Conservation (phyloP, 1,140 invertebrate genomes). For the Papilio glaucus region DNA sequence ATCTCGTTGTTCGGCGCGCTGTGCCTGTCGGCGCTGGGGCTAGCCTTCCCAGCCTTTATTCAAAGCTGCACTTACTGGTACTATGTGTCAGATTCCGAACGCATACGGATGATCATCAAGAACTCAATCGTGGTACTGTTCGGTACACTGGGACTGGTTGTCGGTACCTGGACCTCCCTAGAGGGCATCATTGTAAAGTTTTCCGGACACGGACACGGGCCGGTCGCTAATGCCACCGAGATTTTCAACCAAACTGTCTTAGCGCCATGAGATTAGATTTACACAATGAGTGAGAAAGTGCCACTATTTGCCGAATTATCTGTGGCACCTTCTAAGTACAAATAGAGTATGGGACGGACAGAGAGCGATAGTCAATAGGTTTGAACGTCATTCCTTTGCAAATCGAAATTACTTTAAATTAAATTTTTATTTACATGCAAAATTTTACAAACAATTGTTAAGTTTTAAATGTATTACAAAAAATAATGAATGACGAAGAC, state of each 20-base stretch:
- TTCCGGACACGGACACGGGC: slow-evolving; percentile 46
- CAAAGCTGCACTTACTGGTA: slow-evolving; percentile 87
- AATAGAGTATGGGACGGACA: slow-evolving; percentile 26
- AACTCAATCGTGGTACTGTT: slow-evolving; percentile 89
- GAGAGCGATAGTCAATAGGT: not conserved
- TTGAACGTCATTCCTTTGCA: not conserved
- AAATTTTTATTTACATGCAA: not conserved
- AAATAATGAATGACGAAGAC: not conserved
- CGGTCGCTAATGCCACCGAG: slow-evolving; percentile 45
- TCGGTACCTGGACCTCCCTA: slow-evolving; percentile 89
- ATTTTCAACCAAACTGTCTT: slow-evolving; percentile 46
- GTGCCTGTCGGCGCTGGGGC: slow-evolving; percentile 91
- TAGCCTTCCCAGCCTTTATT: slow-evolving; percentile 95
- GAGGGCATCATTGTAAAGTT: slow-evolving; percentile 85
- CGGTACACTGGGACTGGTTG: slow-evolving; percentile 86
- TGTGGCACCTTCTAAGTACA: slow-evolving; percentile 53
- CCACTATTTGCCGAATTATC: slow-evolving; percentile 54
- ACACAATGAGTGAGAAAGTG: slow-evolving; percentile 43
- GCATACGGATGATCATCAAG: slow-evolving; percentile 85
- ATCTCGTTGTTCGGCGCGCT: slow-evolving; percentile 96
- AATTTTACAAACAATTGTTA: slow-evolving; percentile 7
- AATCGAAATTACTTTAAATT: slow-evolving; percentile 11
- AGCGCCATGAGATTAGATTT: slow-evolving; percentile 42
- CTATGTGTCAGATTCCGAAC: slow-evolving; percentile 73
- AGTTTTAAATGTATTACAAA: slow-evolving; percentile 6